A percentile compares a stretch with the other conserved stretches of the same genome.
phyloP scores from a whole-genome alignment of 1,140 invertebrate genomes.

The Theocolax elegans region DNA sequence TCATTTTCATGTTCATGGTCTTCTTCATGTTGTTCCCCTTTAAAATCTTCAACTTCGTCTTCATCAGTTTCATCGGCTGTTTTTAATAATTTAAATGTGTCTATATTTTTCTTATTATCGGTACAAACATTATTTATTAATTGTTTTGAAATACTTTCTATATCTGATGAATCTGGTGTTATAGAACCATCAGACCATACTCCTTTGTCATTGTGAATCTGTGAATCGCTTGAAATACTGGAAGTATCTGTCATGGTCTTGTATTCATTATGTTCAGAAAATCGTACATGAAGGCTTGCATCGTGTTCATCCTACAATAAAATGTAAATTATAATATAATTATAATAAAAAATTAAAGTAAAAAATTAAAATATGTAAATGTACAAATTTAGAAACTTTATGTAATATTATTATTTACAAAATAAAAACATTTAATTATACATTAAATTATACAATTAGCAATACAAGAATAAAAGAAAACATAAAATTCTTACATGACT shows the following conservation, averaged over 20 bases:
- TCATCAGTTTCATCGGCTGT: constrained; percentile 28
- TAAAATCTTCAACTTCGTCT: constrained; percentile 39
- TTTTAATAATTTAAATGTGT: neutral
- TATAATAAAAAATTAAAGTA: constrained; percentile 1
- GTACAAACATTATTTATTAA: constrained; percentile 5
- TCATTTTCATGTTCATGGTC: constrained; percentile 44
- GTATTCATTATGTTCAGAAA: constrained; percentile 64
- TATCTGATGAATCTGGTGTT: constrained; percentile 53
- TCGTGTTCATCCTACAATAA: constrained; percentile 40
- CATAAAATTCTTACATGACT: constrained; percentile 6
- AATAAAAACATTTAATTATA: no score
- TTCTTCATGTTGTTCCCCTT: constrained; percentile 39
- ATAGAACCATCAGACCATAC: constrained; percentile 56
- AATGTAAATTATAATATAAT: neutral
- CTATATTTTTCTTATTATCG: neutral
- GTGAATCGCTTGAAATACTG: constrained; percentile 52
- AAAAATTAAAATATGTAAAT: no score
- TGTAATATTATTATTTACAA: no score
- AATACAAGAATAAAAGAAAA: neutral
- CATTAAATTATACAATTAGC: no score
- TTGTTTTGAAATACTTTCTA: constrained; percentile 41
- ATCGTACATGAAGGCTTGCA: constrained; percentile 61
- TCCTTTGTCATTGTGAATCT: constrained; percentile 44
- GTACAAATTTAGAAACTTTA: no score
- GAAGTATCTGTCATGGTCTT: constrained; percentile 61